These are phyloP conservation scores for Bombus waltoni DNA, from an alignment of 1,140 invertebrate genomes.

Conservation along the genomic window DNA sequence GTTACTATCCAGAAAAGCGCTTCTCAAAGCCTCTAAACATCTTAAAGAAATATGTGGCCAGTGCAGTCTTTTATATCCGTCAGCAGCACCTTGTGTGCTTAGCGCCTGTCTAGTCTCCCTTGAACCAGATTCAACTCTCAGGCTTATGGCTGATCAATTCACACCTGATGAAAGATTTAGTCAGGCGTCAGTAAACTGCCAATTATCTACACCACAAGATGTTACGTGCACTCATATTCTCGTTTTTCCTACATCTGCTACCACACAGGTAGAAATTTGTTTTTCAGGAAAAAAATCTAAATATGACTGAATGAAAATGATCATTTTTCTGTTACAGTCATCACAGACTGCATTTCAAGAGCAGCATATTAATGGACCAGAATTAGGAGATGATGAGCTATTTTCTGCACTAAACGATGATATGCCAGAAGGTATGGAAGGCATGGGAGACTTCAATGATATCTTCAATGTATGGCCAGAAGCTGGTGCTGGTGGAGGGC, in stretches of 20 bases:
- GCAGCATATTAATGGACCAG: slow-evolving; percentile 89
- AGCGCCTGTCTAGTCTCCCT: slow-evolving; percentile 98
- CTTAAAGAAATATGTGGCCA: slow-evolving; percentile 95
- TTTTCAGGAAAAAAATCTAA: neutral
- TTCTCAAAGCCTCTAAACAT: slow-evolving; percentile 93
- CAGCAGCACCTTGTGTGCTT: slow-evolving; percentile 93
- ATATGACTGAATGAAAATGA: neutral
- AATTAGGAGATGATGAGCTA: slow-evolving; percentile 89
- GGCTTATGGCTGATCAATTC: slow-evolving; percentile 97
- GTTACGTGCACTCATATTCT: slow-evolving; percentile 98
- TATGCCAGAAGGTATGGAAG: slow-evolving; percentile 89
- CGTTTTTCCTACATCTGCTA: slow-evolving; percentile 99
- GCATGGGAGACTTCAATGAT: slow-evolving; percentile 89
- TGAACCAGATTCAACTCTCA: slow-evolving; percentile 96
- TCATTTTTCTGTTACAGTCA: slow-evolving; percentile 84
- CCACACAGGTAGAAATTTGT: slow-evolving; percentile 89
- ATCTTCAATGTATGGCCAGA: slow-evolving; percentile 88
- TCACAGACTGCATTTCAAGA: slow-evolving; percentile 94
- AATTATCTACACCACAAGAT: slow-evolving; percentile 95
- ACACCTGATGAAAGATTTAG: slow-evolving; percentile 96
- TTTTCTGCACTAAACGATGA: slow-evolving; percentile 88
- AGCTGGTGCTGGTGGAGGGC: slow-evolving; percentile 84
- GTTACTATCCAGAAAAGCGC: slow-evolving; percentile 94
- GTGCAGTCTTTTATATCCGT: slow-evolving; percentile 92
- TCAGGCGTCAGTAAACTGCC: slow-evolving; percentile 91